Evolutionary conservation across 2,797 vertebrate species (phyloP).

Genomic region (Cephalopachus bancanus): DNA sequence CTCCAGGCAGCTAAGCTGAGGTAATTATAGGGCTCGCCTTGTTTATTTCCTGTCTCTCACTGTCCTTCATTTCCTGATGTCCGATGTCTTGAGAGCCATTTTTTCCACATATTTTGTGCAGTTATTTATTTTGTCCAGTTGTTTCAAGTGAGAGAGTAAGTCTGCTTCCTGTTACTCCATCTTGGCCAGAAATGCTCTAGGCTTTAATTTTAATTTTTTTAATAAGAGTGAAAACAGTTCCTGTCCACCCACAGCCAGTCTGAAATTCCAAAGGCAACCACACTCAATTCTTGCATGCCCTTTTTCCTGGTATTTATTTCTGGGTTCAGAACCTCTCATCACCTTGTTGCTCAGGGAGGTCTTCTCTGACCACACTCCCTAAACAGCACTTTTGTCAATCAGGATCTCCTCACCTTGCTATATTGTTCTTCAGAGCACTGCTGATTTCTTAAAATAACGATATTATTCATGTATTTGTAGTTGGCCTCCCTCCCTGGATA

Average conservation of each 20-base stretch:
- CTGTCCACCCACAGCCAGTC: neutral
- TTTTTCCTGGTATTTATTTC: neutral
- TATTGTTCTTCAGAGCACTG: neutral
- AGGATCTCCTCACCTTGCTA: neutral
- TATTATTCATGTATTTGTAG: neutral
- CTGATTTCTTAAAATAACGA: fast-evolving
- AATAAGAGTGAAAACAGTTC: neutral
- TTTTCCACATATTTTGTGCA: neutral
- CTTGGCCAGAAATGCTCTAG: neutral
- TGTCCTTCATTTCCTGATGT: neutral
- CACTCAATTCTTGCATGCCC: neutral
- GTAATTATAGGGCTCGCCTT: neutral
- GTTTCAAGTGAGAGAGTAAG: neutral
- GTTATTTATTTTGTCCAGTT: neutral
- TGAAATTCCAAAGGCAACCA: neutral
- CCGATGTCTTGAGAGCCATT: neutral
- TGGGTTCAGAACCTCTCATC: neutral
- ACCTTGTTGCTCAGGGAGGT: neutral
- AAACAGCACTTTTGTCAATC: no score
- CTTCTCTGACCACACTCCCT: neutral
- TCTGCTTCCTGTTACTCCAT: neutral
- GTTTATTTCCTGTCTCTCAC: neutral
- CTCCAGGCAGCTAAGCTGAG: neutral
- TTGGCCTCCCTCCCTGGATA: neutral
- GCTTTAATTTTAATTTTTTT: neutral